phyloP scores from a whole-genome alignment of 2,888 invertebrate species.

The Drosophila barbarae region DNA sequence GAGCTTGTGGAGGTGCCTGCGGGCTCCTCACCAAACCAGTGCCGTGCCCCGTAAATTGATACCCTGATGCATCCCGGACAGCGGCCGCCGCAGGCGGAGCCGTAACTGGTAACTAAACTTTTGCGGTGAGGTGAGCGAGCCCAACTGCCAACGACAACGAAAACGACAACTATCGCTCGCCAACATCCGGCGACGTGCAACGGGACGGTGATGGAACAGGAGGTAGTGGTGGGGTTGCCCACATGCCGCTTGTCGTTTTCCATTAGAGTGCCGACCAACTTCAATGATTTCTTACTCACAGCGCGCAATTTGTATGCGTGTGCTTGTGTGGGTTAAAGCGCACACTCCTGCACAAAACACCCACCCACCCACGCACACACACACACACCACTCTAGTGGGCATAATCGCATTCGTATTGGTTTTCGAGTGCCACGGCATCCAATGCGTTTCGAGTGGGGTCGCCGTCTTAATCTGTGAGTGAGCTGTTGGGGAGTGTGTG shows the following conservation, averaged over 20 bases:
- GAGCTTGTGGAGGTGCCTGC: constrained; percentile 8
- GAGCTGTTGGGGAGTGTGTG: constrained; percentile 21
- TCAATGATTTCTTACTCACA: constrained; percentile 74
- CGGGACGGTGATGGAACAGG: constrained; percentile 12
- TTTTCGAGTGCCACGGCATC: constrained; percentile 52
- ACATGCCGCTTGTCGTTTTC: constrained; percentile 73
- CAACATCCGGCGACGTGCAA: constrained; percentile 68
- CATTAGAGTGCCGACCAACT: constrained; percentile 72
- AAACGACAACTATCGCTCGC: constrained; percentile 63
- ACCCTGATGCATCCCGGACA: constrained; percentile 48
- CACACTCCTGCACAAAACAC: constrained; percentile 19
- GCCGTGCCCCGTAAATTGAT: constrained; percentile 52
- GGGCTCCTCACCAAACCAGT: constrained; percentile 47
- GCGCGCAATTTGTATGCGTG: constrained; percentile 57
- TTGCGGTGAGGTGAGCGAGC: constrained; percentile 62
- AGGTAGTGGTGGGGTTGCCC: constrained; percentile 42
- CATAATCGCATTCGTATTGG: constrained; percentile 69
- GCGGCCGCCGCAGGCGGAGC: constrained; percentile 17
- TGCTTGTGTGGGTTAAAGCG: constrained; percentile 35
- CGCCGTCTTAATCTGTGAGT: constrained; percentile 35
- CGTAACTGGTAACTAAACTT: constrained; percentile 65
- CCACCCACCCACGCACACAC: constrained; percentile 5
- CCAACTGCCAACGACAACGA: constrained; percentile 52
- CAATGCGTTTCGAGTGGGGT: constrained; percentile 57
- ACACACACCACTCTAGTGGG: constrained; percentile 35